Evolutionary conservation across 2,888 invertebrate genomes (phyloP), one percentile per base, ranked within the genome.

Genomic region (Dinocampus coccinellae): DNA sequence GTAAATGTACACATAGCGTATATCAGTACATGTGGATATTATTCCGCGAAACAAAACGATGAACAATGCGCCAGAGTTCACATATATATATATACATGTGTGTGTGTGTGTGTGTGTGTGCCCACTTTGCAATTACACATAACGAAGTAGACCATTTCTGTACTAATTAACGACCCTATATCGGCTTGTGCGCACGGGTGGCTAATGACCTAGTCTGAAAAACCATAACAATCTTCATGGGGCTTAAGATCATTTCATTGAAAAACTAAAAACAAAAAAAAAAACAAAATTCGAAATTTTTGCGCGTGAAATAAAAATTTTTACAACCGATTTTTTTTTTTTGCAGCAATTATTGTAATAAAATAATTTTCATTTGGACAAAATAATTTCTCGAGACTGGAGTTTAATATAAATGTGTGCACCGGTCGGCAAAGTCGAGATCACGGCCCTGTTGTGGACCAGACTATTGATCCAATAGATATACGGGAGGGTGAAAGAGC

Each of bases 381-480:
- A 70, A 60, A 58, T 58, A 10, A 57, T 64, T 42, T 22, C 2
- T 9, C 13, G 39, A 39, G 26, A 63, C 39, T 62, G 47, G 52
- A 62, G 73, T 66, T 68, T 62, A 24, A n/a, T 26, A 20, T 72
- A 52, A 34, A 62, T 68, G 52, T 7, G 68, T 66, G 73, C 64
- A 70, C n/a, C n/a, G n/a, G n/a, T n/a, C n/a, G 66, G 69, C 71
- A 52, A 70, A 70, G 73, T 70, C 73, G 74, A 74, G 78, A 77
- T 75, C 65, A 79, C 82, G 83, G 81, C 80, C 79, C 79, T 81
- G 81, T 78, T 81, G 79, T 78, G 82, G 81, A 82, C 83, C 82
- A 80, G 81, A 82, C 81, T 86, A 85, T 86, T 84, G 85, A 85
- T 85, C 85, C 82, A 73, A 72, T 72, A 75, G 70, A 75, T 79